phyloP scores from a whole-genome alignment of 2,113 vertebrate species.

The Cephalopholis sonnerati region DNA sequence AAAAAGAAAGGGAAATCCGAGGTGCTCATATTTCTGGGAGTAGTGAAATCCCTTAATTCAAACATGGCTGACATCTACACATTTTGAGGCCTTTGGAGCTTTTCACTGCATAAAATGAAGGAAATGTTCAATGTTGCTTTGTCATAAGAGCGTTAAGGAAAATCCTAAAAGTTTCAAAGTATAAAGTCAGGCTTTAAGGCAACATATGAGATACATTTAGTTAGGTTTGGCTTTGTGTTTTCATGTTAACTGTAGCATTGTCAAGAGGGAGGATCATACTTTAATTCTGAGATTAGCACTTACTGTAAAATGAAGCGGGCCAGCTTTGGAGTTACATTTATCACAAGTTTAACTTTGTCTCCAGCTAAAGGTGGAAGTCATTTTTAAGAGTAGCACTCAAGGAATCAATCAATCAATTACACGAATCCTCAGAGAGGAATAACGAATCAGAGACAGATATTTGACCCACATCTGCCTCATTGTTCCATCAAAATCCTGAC shows the following conservation, averaged over 20 bases:
- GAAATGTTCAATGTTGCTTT: not conserved
- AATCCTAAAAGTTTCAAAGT: not conserved
- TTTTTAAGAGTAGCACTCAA: not conserved
- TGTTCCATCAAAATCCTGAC: not conserved
- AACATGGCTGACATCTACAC: conserved; percentile 1
- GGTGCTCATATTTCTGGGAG: conserved; percentile 12
- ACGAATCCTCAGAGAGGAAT: not conserved
- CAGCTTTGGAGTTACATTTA: not conserved
- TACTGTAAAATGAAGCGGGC: not conserved
- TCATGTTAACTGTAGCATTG: not conserved
- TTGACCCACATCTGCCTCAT: too few relatives aligned
- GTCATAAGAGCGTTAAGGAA: not conserved
- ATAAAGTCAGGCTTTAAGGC: not conserved
- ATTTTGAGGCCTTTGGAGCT: not conserved
- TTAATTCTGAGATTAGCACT: not conserved
- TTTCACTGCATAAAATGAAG: not conserved
- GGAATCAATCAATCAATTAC: not conserved
- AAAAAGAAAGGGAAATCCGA: conserved; percentile 41
- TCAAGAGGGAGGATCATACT: not conserved
- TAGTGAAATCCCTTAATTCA: not conserved
- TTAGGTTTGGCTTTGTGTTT: too few relatives aligned
- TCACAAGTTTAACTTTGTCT: not conserved
- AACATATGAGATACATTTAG: not conserved
- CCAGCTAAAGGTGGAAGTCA: not conserved
- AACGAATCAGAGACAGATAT: not conserved